Base-by-base conservation (phyloP, 2,888 invertebrate species). In the Elmis aenea region DNA sequence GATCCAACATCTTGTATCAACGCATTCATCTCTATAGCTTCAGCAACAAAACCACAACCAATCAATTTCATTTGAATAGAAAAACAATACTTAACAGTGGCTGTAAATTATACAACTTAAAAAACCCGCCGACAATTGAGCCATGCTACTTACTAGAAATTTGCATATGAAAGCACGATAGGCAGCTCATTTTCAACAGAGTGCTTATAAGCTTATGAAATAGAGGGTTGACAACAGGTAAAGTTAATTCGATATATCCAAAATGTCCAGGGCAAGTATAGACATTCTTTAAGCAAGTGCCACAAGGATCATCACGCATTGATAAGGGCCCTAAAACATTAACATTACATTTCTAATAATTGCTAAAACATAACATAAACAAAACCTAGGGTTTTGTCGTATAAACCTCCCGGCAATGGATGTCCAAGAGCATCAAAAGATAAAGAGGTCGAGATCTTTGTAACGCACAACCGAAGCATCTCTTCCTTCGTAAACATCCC, bases 151-250 rank as follows among this genome's bases (percentile, higher is more conserved):
- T 57, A 79, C 79, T 67, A 59, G 77, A 70, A 55, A 82, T 72
- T 68, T 86, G 85, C 5, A 89, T 66, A 51, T 69, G 74, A 48
- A 71, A 77, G 60, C 92, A 92, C 31, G 72, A 69, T 3, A 85
- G 62, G 57, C 92, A 92, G 11, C 79, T 75, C 1, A 83, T 69
- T 44, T 77, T 75, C 30, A 90, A 70, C 5, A 91, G 62, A 1
- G 72, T 75, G 34, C 75, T 77, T 10, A 95, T 71, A 15, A 79
- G 74, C 57, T 81, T 83, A 45, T 86, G 82, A 57, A 92, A 91
- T 26, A 97, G 60, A 0, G 97, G 96, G 72, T 97, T 96, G 37
- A 89, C 82, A 0, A 92, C 86, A 0, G 91, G 81, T 6, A 95
- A 68, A 0, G 91, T 89, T 1, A 99, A 70, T 48, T 87, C 85